Evolutionary conservation across 1,140 invertebrate species (phyloP).

Genomic region (Ceratosolen solmsi): DNA sequence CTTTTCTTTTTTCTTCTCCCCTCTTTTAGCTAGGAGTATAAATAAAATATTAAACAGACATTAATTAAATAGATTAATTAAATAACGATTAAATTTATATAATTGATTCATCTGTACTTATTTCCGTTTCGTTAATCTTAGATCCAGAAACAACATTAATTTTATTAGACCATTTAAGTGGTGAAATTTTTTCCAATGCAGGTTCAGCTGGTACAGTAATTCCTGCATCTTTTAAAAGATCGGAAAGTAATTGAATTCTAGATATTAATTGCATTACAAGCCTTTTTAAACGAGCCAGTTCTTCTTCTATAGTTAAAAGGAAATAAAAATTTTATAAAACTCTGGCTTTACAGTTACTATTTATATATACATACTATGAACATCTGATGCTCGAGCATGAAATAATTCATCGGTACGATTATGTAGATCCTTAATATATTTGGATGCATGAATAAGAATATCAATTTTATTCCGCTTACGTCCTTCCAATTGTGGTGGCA

Average conservation of each 20-base stretch:
- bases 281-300: constrained; percentile 68
- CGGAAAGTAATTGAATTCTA: constrained; percentile 67
- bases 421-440: constrained; percentile 73
- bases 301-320: constrained; percentile 64
- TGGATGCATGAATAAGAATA: constrained; percentile 71
- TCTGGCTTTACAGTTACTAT: background rate
- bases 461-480: constrained; percentile 73
- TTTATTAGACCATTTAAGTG: constrained; percentile 72
- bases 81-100: constrained; percentile 16
- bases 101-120: constrained; percentile 34
- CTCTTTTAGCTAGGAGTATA: constrained; percentile 55
- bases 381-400: constrained; percentile 64
- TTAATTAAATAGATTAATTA: background rate
- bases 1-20: constrained; percentile 57
- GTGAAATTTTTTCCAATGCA: constrained; percentile 71
- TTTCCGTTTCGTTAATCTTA: constrained; percentile 56
- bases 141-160: constrained; percentile 67
- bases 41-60: background rate
- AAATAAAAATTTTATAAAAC: background rate
- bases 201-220: constrained; percentile 71
- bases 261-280: constrained; percentile 68
- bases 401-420: constrained; percentile 69
- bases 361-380: constrained; percentile 63
- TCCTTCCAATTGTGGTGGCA: constrained; percentile 73
- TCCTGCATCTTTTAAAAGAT: constrained; percentile 69